phyloP scores from a whole-genome alignment of 2,888 invertebrate genomes.

The Drosophila birchii region DNA sequence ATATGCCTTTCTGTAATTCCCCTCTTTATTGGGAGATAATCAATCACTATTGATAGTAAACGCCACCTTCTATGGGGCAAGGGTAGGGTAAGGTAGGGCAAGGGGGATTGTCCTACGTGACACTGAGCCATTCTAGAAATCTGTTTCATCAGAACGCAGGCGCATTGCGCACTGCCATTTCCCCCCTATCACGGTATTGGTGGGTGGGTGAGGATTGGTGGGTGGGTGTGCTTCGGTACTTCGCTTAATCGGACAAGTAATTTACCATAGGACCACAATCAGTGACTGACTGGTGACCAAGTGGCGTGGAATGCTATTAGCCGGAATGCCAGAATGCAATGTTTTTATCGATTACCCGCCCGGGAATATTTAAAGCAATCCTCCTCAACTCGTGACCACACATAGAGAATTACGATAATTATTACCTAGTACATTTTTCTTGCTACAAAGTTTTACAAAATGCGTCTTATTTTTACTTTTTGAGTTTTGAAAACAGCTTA shows the following conservation, averaged over 20 bases:
- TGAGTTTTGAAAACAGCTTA: background rate
- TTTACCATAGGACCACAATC: slow-evolving; percentile 22
- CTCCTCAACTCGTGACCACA: background rate
- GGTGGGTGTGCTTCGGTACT: background rate
- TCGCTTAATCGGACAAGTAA: slow-evolving; percentile 21
- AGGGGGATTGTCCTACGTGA: slow-evolving; percentile 23
- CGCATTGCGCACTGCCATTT: slow-evolving; percentile 28
- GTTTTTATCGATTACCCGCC: slow-evolving; percentile 26
- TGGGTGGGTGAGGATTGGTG: background rate
- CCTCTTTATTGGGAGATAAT: slow-evolving; percentile 22
- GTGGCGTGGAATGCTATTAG: slow-evolving; percentile 34
- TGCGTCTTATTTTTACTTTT: background rate
- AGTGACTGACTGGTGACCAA: slow-evolving; percentile 16
- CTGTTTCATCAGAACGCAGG: slow-evolving; percentile 50
- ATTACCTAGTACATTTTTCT: background rate
- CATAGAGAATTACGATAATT: background rate
- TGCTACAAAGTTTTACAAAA: background rate
- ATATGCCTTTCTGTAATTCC: background rate
- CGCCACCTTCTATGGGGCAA: background rate
- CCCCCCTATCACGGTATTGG: background rate
- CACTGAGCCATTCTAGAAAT: slow-evolving; percentile 36
- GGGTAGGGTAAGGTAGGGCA: background rate
- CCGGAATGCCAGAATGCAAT: slow-evolving; percentile 9
- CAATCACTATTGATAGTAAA: slow-evolving; percentile 32
- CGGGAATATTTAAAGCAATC: background rate